Evolutionary conservation across 2,113 vertebrate species (phyloP).

Genomic region (Microtus pennsylvanicus): DNA sequence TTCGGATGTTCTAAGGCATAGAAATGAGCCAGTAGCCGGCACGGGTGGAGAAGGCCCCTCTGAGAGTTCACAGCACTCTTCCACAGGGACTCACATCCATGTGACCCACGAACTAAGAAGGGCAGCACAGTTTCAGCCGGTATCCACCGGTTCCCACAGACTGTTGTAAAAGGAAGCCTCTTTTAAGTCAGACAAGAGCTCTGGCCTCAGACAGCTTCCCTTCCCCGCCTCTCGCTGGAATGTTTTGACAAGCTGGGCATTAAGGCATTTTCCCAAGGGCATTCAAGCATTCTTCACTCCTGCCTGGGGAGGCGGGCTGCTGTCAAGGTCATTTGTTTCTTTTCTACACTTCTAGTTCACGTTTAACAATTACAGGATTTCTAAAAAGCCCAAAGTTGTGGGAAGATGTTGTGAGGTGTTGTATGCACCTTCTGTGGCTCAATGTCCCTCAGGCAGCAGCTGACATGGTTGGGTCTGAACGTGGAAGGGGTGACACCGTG

Average conservation of each 20-base stretch:
- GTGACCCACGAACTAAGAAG: no score
- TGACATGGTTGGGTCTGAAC: rapidly evolving
- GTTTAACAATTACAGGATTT: conserved; percentile 31
- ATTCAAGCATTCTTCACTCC: background rate
- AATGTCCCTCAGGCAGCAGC: background rate
- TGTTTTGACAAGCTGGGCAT: conserved; percentile 14
- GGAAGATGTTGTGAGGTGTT: background rate
- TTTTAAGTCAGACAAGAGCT: background rate
- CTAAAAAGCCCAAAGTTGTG: background rate
- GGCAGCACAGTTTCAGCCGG: no score
- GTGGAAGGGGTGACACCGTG: background rate
- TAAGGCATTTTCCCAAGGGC: background rate
- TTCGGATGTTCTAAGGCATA: background rate
- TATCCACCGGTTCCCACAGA: no score
- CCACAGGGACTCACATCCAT: rapidly evolving
- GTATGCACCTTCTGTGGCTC: background rate
- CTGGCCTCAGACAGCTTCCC: background rate
- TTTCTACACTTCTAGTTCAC: background rate
- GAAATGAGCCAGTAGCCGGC: rapidly evolving
- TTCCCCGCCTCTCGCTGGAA: background rate
- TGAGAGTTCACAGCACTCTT: background rate
- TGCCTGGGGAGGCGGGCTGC: background rate
- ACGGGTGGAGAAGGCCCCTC: rapidly evolving
- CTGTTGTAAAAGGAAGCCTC: background rate
- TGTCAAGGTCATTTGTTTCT: conserved; percentile 7